Evolutionary conservation across 1,140 invertebrate species (phyloP).

Genomic region (Lordiphosa collinella): DNA sequence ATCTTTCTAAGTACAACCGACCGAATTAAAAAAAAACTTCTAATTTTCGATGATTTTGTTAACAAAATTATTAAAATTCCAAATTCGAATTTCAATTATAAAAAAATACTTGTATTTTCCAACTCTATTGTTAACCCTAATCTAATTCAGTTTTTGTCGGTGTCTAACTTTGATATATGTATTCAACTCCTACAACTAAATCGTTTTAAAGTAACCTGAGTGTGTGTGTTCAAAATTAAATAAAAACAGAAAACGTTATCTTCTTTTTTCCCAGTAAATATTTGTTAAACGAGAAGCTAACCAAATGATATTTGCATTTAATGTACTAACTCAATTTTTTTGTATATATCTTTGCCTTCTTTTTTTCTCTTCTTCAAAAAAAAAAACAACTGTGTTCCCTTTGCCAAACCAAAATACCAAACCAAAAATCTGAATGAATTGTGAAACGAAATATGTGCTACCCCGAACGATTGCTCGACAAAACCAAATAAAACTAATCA

Average conservation of each 20-base stretch:
- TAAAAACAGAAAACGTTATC: slow-evolving; percentile 21
- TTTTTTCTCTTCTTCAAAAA: slow-evolving; percentile 68
- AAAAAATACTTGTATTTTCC: slow-evolving; percentile 16
- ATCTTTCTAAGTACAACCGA: slow-evolving; percentile 13
- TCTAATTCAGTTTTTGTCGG: slow-evolving; percentile 44
- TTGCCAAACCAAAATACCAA: slow-evolving; percentile 32
- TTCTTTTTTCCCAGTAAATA: slow-evolving; percentile 28
- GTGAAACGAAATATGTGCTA: slow-evolving; percentile 64
- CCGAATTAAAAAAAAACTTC: slow-evolving; percentile 10
- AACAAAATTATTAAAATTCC: slow-evolving; percentile 20
- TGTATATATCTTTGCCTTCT: slow-evolving; percentile 71
- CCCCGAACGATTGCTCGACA: slow-evolving; percentile 51
- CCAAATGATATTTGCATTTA: slow-evolving; percentile 43
- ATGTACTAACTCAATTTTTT: slow-evolving; percentile 67
- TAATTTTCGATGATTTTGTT: slow-evolving; percentile 13
- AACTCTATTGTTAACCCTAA: slow-evolving; percentile 38
- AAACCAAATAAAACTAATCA: slow-evolving; percentile 7
- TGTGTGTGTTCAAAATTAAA: slow-evolving; percentile 48
- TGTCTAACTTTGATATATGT: slow-evolving; percentile 54
- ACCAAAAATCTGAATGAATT: slow-evolving; percentile 54
- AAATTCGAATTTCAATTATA: slow-evolving; percentile 25
- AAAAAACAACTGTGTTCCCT: slow-evolving; percentile 41
- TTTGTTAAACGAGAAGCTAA: slow-evolving; percentile 42
- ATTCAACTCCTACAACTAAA: slow-evolving; percentile 33
- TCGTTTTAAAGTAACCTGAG: slow-evolving; percentile 51